phyloP scores from a whole-genome alignment of 1,140 invertebrate genomes.

The Andricus grossulariae region DNA sequence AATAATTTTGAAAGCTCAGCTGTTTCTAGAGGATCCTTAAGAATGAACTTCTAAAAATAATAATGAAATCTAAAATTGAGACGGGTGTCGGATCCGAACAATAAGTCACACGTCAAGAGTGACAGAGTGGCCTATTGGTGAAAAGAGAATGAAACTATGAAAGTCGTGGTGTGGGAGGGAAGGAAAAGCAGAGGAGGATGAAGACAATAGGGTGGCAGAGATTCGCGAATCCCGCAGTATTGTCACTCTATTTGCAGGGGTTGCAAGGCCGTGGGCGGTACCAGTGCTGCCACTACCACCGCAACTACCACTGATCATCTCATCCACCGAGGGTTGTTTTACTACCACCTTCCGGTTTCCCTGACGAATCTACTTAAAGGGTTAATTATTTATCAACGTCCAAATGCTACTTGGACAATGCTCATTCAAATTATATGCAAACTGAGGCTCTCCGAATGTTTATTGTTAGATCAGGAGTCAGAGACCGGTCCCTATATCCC shows the following conservation, averaged over 20 bases:
- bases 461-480: no score
- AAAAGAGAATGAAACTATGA: conserved; percentile 26
- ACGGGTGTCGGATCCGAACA: conserved; percentile 19
- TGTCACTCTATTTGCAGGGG: conserved; percentile 62
- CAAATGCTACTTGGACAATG: conserved; percentile 9
- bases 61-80: background rate
- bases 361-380: conserved; percentile 56
- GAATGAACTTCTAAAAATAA: conserved; percentile 17
- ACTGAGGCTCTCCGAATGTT: background rate
- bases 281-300: conserved; percentile 53
- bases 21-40: no score
- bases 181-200: conserved; percentile 48
- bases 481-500: no score
- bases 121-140: conserved; percentile 6
- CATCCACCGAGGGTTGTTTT: conserved; percentile 60
- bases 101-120: conserved; percentile 9
- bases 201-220: conserved; percentile 61
- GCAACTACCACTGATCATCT: conserved; percentile 47
- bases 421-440: background rate
- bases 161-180: conserved; percentile 33
- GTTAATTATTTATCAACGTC: conserved; percentile 60
- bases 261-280: conserved; percentile 60
- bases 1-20: no score
- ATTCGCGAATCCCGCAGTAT: conserved; percentile 63
- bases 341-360: conserved; percentile 64